Conservation (phyloP, 35 echinoderm and acorn worm genomes). For the Apostichopus parvimensis region DNA sequence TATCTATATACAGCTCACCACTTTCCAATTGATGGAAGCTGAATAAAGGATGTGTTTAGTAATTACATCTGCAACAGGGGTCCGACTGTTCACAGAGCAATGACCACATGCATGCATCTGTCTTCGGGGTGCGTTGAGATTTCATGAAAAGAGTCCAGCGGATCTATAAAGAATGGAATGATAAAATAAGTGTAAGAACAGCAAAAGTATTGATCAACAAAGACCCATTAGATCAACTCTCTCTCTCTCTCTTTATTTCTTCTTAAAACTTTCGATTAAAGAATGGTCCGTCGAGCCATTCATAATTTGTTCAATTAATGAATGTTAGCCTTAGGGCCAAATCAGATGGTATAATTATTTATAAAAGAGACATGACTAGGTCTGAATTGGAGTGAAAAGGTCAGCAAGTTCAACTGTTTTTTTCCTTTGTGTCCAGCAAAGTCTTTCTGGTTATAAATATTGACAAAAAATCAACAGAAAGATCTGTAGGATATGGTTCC, state of each 20-base stretch:
- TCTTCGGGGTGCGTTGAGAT: neutral
- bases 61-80: neutral
- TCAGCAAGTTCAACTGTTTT: neutral
- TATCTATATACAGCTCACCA: no score
- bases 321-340: neutral
- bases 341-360: neutral
- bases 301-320: neutral
- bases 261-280: neutral
- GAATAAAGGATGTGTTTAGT: constrained; percentile 8
- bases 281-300: neutral
- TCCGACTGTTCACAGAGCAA: neutral
- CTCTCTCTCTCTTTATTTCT: neutral
- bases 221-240: neutral
- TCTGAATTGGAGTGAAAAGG: neutral
- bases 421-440: neutral
- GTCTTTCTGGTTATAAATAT: no score
- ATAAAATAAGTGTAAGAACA: neutral
- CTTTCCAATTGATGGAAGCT: neutral
- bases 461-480: no score
- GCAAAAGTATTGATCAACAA: neutral
- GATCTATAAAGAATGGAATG: neutral
- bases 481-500: no score
- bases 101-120: neutral
- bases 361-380: neutral
- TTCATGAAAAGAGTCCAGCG: neutral